Evolutionary conservation across 1,140 invertebrate species (phyloP).

Genomic region (Musca vetustissima): DNA sequence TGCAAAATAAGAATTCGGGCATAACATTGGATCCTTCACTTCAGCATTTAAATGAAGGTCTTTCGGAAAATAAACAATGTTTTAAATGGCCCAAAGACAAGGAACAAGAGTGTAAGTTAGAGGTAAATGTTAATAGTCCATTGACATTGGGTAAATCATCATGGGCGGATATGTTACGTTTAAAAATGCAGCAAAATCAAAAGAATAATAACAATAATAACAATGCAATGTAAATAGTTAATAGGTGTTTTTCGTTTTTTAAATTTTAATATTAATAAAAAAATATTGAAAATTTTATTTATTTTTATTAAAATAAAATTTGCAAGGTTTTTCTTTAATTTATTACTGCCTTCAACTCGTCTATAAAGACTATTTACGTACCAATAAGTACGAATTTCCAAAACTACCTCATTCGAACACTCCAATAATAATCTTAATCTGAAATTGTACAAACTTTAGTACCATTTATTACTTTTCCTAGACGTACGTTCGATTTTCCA

Average conservation of each 20-base stretch:
- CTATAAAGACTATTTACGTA: too few relatives aligned
- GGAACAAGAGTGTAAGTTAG: conserved; percentile 31
- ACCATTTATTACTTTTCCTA: too few relatives aligned
- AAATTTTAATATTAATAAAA: not conserved
- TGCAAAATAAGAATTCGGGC: not conserved
- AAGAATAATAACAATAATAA: not conserved
- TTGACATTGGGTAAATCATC: conserved; percentile 48
- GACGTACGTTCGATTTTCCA: too few relatives aligned
- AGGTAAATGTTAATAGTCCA: conserved; percentile 33
- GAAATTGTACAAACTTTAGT: too few relatives aligned
- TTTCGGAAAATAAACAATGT: conserved; percentile 30
- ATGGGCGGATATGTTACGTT: conserved; percentile 33
- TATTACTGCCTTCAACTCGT: too few relatives aligned
- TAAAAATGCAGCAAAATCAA: conserved; percentile 1
- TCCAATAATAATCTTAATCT: too few relatives aligned
- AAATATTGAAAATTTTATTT: not conserved
- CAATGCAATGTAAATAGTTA: not conserved
- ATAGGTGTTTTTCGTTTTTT: too few relatives aligned
- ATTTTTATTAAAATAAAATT: too few relatives aligned
- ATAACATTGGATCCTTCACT: conserved; percentile 38
- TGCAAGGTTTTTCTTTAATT: too few relatives aligned
- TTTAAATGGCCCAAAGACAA: conserved; percentile 27
- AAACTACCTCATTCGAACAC: too few relatives aligned
- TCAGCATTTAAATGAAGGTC: conserved; percentile 34
- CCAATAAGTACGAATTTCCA: too few relatives aligned